phyloP scores from a whole-genome alignment of 2,113 vertebrate genomes.

The Ovis canadensis region DNA sequence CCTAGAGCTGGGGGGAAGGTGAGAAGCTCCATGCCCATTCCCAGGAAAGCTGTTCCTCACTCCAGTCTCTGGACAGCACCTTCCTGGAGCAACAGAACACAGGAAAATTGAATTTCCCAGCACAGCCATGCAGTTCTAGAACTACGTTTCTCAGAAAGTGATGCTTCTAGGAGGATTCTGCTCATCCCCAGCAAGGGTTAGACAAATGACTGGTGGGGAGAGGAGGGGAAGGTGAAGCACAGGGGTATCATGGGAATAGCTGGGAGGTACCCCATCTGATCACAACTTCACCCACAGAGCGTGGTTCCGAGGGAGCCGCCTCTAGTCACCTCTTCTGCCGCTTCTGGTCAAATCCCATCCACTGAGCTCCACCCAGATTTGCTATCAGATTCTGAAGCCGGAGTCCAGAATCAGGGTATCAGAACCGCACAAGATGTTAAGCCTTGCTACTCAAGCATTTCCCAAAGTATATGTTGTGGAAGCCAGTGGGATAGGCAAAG shows the following conservation, averaged over 20 bases:
- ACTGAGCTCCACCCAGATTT: neutral
- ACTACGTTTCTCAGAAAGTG: constrained; percentile 38
- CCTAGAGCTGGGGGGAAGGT: neutral
- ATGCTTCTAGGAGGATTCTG: constrained; percentile 16
- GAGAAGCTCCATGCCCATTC: neutral
- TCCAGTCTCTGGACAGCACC: constrained; percentile 14
- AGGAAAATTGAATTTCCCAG: constrained; percentile 55
- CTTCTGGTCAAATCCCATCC: neutral
- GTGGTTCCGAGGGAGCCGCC: rapidly evolving
- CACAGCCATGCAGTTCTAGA: constrained; percentile 4
- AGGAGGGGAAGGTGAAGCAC: neutral
- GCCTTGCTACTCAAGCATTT: neutral
- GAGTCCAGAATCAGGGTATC: neutral
- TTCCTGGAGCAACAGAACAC: constrained; percentile 43
- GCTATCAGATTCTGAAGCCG: neutral
- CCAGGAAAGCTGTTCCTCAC: constrained; percentile 1
- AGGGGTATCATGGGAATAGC: neutral
- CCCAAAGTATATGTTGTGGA: neutral
- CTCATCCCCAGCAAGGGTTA: neutral
- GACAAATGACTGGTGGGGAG: neutral
- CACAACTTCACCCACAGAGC: neutral
- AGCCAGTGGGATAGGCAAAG: neutral
- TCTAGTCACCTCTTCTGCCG: neutral
- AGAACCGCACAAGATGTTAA: neutral
- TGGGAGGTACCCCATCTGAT: neutral